Base-by-base conservation (phyloP, 1,140 invertebrate genomes). In the Cotesia typhae region DNA sequence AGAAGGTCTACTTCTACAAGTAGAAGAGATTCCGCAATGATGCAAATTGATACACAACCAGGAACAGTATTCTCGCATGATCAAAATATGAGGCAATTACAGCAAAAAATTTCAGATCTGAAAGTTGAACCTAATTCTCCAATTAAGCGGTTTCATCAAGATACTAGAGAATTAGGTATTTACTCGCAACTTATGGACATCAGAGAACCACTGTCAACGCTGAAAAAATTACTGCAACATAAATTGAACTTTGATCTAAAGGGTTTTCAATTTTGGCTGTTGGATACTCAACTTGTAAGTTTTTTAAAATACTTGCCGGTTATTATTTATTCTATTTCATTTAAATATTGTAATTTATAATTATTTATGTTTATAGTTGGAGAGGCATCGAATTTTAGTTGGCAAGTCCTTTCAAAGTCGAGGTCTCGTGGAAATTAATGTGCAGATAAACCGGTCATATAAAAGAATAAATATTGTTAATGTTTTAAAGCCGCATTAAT, bases 381-480 rank as follows among this genome's bases (percentile, higher is more conserved):
- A 96, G 80, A 91, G 92, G 69, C 91, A 94, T 77, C 96, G 95
- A 84, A 97, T 95, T 78, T 87, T 98, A 17, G 95, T 97, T 0
- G 96, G 97, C 78, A 96, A 98, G 80, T 98, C 96, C 85, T 94
- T 98, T 3, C 92, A 96, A 81, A 96, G 96, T 5, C 94, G 96
- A 80, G 96, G 96, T 3, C 86, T 96, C 41, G 96, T 98, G 0
- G 96, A 98, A 87, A 92, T 98, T n/a, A 98, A 98, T 84, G 90
- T 97, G 0, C 94, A 97, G 85, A 90, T 98, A 63, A 90, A 92
- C 80, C 84, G 88, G 0, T 84, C 89, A 4, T 87, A 90, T n/a
- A 90, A 90, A 74, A 91, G 92, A 75, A 95, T 96, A 71, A 95
- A 95, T 81, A 95, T 96, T 78, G 89, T 96, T 7, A 96, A 98